A percentile compares a stretch with the other conserved stretches of the same genome.
phyloP scores from a whole-genome alignment of 1,140 invertebrate genomes.

The Macrosteles quadrilineatus region DNA sequence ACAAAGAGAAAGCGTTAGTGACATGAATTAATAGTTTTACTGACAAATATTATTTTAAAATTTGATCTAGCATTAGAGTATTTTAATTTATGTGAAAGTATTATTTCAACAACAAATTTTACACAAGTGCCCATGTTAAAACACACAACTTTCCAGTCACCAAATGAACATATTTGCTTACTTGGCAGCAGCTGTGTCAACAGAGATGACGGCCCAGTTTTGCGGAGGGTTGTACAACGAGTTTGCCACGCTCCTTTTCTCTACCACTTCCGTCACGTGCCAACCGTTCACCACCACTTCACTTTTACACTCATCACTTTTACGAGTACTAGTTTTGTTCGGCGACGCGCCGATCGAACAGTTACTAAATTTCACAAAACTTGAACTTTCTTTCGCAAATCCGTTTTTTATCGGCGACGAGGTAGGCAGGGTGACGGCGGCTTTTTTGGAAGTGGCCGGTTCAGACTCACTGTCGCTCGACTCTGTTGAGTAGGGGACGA shows the following conservation, averaged over 20 bases:
- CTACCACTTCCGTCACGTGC: constrained; percentile 1
- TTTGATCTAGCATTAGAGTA: too few species aligned
- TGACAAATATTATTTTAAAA: too few species aligned
- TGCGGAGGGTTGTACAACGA: not conserved
- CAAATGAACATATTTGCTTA: not conserved
- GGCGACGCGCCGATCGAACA: not conserved
- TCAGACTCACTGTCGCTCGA: constrained; percentile 39
- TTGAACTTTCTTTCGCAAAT: constrained; percentile 29
- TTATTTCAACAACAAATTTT: not conserved
- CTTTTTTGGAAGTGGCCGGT: constrained; percentile 26
- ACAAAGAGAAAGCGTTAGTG: too few species aligned
- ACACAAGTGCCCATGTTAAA: too few species aligned
- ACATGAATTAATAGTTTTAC: too few species aligned
- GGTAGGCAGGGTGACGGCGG: not conserved
- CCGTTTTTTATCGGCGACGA: constrained; percentile 22
- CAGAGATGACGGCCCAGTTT: not conserved
- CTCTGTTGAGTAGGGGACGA: constrained; percentile 39
- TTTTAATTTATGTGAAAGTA: too few species aligned
- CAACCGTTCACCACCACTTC: constrained; percentile 15
- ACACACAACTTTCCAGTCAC: too few species aligned
- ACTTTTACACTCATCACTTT: constrained; percentile 27
- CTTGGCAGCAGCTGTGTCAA: not conserved
- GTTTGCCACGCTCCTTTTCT: not conserved
- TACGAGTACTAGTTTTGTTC: constrained; percentile 2
- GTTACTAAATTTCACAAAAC: constrained; percentile 26